These are phyloP conservation scores for Orchesellides sinensis DNA, from an alignment of 2,888 invertebrate species.

Conservation along the genomic window DNA sequence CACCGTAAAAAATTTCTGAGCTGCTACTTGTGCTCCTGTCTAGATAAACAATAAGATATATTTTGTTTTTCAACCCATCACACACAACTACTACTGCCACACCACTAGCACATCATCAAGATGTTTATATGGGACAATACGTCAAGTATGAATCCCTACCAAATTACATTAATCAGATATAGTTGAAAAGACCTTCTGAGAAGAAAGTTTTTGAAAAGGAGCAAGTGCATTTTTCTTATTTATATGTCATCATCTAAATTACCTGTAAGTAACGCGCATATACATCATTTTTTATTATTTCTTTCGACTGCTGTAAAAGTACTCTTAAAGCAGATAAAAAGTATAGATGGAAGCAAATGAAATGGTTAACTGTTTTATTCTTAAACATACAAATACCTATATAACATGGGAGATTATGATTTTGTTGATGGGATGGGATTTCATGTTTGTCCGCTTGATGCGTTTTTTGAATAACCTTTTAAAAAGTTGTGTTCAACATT, in stretches of 20 bases:
- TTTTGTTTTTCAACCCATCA: not conserved
- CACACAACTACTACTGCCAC: not conserved
- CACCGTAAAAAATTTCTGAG: not conserved
- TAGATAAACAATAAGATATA: conserved; percentile 36
- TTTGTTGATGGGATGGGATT: not conserved
- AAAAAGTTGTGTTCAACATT: not conserved
- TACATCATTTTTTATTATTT: conserved; percentile 38
- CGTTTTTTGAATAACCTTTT: conserved; percentile 4
- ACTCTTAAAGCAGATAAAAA: not conserved
- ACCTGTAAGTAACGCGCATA: conserved; percentile 39
- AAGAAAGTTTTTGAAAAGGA: conserved; percentile 34
- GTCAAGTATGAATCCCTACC: conserved; percentile 57
- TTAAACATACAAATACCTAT: too few relatives aligned
- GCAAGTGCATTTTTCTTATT: conserved; percentile 13
- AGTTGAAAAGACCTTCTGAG: not conserved
- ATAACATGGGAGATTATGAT: conserved; percentile 27
- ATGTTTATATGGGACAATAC: conserved; percentile 23
- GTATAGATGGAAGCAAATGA: not conserved
- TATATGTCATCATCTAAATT: conserved; percentile 43
- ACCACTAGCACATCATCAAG: conserved; percentile 2
- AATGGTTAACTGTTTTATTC: too few relatives aligned
- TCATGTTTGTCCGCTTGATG: not conserved
- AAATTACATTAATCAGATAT: conserved; percentile 65
- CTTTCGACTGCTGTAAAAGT: too few relatives aligned
- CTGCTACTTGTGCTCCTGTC: not conserved